Evolutionary conservation across 2,888 invertebrate genomes (phyloP).

Genomic region (Dryocosmus kuriphilus): DNA sequence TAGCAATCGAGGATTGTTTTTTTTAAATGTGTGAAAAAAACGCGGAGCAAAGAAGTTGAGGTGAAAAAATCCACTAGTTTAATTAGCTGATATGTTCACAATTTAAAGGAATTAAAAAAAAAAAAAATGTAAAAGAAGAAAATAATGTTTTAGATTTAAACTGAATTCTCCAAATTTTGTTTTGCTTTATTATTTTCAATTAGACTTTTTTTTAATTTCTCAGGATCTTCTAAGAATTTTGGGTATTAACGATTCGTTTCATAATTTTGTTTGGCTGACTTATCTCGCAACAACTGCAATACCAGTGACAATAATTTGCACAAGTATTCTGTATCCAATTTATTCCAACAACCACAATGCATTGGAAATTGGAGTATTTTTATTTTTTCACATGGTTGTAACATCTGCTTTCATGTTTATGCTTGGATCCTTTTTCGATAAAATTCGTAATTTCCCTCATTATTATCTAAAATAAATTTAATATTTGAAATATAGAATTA

Average conservation of each 20-base stretch:
- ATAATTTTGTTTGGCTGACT: conserved; percentile 57
- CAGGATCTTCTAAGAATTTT: conserved; percentile 56
- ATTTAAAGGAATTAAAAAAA: too few relatives aligned
- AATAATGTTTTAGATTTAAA: too few relatives aligned
- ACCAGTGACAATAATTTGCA: conserved; percentile 52
- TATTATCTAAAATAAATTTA: background rate
- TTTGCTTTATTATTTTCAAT: too few relatives aligned
- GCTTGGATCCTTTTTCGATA: conserved; percentile 48
- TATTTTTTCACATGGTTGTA: conserved; percentile 48
- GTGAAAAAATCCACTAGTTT: conserved; percentile 26
- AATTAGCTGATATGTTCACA: background rate
- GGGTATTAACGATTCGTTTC: conserved; percentile 47
- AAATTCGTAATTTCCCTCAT: conserved; percentile 28
- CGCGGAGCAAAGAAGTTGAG: conserved; percentile 39
- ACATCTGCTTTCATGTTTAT: conserved; percentile 50
- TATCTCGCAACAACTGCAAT: conserved; percentile 53
- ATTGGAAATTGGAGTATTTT: conserved; percentile 39
- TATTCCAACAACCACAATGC: conserved; percentile 18
- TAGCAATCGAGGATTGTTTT: conserved; percentile 57
- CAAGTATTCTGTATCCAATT: conserved; percentile 40
- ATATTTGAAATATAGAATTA: background rate
- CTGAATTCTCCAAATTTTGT: too few relatives aligned
- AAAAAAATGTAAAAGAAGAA: too few relatives aligned
- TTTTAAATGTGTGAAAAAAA: conserved; percentile 53
- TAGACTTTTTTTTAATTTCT: conserved; percentile 3